A percentile compares a stretch with the other conserved stretches of the same genome.
Evolutionary conservation across 2,888 invertebrate species (phyloP).

Genomic region (Actias luna): DNA sequence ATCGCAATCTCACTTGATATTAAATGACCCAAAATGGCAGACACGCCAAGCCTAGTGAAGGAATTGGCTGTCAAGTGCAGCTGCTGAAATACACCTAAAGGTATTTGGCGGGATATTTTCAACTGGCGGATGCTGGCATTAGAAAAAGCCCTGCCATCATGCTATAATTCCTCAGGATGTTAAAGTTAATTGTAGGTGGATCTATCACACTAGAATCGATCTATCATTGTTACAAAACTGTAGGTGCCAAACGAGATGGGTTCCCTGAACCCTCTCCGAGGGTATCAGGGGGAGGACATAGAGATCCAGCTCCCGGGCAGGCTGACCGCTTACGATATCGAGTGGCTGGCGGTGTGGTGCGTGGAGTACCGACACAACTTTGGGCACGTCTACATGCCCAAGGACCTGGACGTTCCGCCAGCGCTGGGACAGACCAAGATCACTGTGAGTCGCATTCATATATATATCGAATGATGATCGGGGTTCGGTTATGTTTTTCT

Average conservation of each 20-base stretch:
- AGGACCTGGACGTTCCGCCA: slow-evolving; percentile 94
- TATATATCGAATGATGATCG: neutral
- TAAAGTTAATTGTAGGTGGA: too few relatives aligned
- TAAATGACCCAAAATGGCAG: too few relatives aligned
- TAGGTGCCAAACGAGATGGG: slow-evolving; percentile 94
- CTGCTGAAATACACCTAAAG: too few relatives aligned
- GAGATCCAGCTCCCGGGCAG: slow-evolving; percentile 93
- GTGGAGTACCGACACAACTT: slow-evolving; percentile 95
- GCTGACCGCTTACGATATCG: slow-evolving; percentile 93
- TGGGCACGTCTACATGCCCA: slow-evolving; percentile 93
- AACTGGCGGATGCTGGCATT: too few relatives aligned
- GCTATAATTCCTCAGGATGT: too few relatives aligned
- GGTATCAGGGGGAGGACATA: slow-evolving; percentile 95
- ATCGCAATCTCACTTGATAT: too few relatives aligned
- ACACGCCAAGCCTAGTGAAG: too few relatives aligned
- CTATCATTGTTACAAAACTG: slow-evolving; percentile 5
- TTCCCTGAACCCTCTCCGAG: slow-evolving; percentile 89
- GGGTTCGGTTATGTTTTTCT: neutral
- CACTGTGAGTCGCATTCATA: slow-evolving; percentile 83
- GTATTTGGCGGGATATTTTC: too few relatives aligned
- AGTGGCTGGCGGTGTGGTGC: slow-evolving; percentile 96
- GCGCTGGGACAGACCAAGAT: slow-evolving; percentile 95
- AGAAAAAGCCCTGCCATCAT: too few relatives aligned
- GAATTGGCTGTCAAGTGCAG: too few relatives aligned
- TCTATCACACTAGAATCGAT: neutral